These are phyloP conservation scores for Malacoctenus gilli DNA, from an alignment of 2,797 vertebrate genomes.

Conservation along the genomic window DNA sequence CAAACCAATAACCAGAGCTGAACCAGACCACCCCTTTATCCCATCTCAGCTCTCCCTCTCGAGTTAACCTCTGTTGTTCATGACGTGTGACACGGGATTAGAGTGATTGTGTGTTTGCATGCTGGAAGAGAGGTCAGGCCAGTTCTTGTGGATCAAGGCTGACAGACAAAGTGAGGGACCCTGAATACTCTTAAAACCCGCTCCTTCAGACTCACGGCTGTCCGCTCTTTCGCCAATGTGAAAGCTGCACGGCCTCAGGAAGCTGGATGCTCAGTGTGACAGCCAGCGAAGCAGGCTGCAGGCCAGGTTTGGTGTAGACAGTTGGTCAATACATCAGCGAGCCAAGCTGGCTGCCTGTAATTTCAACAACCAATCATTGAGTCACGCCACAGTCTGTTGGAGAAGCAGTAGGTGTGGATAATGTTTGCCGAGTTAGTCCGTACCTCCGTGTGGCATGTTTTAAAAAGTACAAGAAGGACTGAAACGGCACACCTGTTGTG, in stretches of 20 bases:
- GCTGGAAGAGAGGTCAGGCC: conserved; percentile 50
- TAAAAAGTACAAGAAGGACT: not conserved
- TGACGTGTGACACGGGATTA: conserved; percentile 61
- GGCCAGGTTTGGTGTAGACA: conserved; percentile 17
- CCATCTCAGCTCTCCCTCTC: conserved; percentile 29
- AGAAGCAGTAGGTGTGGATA: not conserved
- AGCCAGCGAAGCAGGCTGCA: conserved; percentile 7
- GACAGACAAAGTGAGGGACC: conserved; percentile 41
- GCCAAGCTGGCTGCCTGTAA: conserved; percentile 5
- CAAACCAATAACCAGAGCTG: conserved; percentile 22
- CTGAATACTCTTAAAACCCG: conserved; percentile 42
- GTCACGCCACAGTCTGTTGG: conserved; percentile 1
- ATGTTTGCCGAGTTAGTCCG: not conserved
- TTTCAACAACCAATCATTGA: not conserved
- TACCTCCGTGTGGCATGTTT: conserved; percentile 10
- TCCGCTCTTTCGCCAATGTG: not conserved
- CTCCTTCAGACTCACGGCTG: conserved; percentile 23
- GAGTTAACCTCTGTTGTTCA: conserved; percentile 37
- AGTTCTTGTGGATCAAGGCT: conserved; percentile 49
- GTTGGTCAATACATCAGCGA: conserved; percentile 20
- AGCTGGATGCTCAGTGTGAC: conserved; percentile 12
- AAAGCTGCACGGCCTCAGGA: conserved; percentile 14
- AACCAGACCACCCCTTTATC: conserved; percentile 38
- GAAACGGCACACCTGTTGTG: not conserved
- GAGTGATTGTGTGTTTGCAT: conserved; percentile 55